Evolutionary conservation across 2,797 vertebrate species (phyloP).

Genomic region (Phaenicophaeus curvirostris): DNA sequence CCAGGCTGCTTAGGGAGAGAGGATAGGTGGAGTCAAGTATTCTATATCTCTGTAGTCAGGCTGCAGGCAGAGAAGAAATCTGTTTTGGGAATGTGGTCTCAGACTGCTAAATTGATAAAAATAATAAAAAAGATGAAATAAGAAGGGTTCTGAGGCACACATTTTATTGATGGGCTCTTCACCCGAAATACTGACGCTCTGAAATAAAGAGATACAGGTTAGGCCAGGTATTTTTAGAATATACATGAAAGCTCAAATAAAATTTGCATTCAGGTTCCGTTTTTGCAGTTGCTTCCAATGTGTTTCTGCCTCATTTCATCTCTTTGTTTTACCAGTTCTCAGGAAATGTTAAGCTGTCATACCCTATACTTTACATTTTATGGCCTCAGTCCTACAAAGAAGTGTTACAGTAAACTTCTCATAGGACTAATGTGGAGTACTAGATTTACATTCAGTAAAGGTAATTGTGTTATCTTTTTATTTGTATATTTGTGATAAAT

Average conservation of each 20-base stretch:
- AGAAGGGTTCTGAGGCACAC: not conserved
- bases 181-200: not conserved
- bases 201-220: not conserved
- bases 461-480: not conserved
- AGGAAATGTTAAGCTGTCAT: not conserved
- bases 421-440: not conserved
- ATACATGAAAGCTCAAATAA: not conserved
- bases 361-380: not conserved
- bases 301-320: not conserved
- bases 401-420: not conserved
- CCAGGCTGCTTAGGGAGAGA: constrained; percentile 3
- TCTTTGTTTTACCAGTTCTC: not conserved
- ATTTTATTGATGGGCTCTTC: not conserved
- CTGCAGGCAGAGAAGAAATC: not conserved
- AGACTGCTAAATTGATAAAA: not conserved
- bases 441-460: not conserved
- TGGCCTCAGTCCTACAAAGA: not conserved
- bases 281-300: not conserved
- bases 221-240: not conserved
- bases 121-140: not conserved
- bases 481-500: not conserved
- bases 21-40: not conserved
- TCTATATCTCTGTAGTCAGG: not conserved
- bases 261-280: not conserved
- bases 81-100: not conserved